These are phyloP conservation scores for Hippocampus kuda DNA, from an alignment of 2,797 vertebrate species.

Conservation along the genomic window DNA sequence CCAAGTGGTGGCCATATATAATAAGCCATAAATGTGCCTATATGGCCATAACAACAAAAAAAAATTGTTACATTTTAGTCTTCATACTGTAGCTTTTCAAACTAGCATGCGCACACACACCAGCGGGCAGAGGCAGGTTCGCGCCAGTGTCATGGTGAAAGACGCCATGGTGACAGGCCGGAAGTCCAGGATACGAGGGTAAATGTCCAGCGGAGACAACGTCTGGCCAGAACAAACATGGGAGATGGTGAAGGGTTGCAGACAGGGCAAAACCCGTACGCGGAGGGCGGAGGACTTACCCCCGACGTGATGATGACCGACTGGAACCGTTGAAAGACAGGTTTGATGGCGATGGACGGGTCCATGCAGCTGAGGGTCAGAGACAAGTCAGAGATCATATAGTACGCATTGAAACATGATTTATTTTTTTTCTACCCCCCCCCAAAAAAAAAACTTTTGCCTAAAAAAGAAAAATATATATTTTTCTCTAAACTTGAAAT, in stretches of 20 bases:
- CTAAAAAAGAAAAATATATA: no score
- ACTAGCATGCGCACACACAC: slow-evolving; percentile 45
- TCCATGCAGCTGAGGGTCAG: slow-evolving; percentile 80
- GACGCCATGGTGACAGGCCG: slow-evolving; percentile 84
- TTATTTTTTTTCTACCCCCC: no score
- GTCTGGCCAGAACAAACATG: slow-evolving; percentile 59
- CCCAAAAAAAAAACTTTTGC: no score
- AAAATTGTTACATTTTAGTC: background rate
- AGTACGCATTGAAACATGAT: background rate
- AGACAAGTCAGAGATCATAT: background rate
- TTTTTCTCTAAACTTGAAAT: no score
- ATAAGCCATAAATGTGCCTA: no score
- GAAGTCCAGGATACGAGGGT: slow-evolving; percentile 87
- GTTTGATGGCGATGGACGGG: slow-evolving; percentile 88
- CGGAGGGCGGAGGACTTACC: slow-evolving; percentile 55
- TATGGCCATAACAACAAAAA: no score
- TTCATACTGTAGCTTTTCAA: background rate
- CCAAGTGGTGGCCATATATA: no score
- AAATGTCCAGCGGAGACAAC: slow-evolving; percentile 86
- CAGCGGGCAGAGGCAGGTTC: slow-evolving; percentile 86
- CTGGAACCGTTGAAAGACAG: slow-evolving; percentile 87
- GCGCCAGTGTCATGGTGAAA: slow-evolving; percentile 88
- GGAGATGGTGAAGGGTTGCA: background rate
- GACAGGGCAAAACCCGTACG: background rate
- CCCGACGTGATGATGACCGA: slow-evolving; percentile 88